Evolutionary conservation across 2,797 vertebrate genomes (phyloP).

Genomic region (Sandelia bainsii): DNA sequence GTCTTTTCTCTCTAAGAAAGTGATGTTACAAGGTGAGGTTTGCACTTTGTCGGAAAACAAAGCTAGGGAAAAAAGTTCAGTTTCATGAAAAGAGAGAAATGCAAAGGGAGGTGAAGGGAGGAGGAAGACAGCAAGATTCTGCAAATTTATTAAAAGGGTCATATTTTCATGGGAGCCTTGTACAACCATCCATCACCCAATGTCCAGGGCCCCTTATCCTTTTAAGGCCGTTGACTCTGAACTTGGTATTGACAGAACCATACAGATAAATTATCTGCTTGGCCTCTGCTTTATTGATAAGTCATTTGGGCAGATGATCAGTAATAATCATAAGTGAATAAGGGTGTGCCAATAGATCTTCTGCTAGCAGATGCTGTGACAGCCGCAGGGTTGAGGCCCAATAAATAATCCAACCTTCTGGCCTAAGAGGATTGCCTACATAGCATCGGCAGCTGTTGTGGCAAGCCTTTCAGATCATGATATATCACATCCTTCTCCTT

Average conservation of each 20-base stretch:
- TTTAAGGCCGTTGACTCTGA: constrained; percentile 85
- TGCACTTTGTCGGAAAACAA: constrained; percentile 60
- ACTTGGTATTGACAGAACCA: constrained; percentile 87
- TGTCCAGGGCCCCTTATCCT: constrained; percentile 77
- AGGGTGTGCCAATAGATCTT: constrained; percentile 79
- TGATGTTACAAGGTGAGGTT: constrained; percentile 47
- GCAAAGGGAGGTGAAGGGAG: constrained; percentile 29
- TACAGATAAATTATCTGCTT: constrained; percentile 85
- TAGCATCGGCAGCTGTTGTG: constrained; percentile 66
- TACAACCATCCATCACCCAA: constrained; percentile 79
- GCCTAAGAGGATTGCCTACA: constrained; percentile 80
- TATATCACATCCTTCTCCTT: constrained; percentile 73
- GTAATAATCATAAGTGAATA: constrained; percentile 92
- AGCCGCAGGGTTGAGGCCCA: constrained; percentile 28
- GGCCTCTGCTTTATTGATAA: constrained; percentile 88
- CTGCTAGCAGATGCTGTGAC: constrained; percentile 65
- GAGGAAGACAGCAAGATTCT: constrained; percentile 49
- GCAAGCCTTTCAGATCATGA: constrained; percentile 75
- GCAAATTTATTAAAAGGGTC: constrained; percentile 82
- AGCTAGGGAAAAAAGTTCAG: constrained; percentile 47
- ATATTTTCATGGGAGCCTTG: constrained; percentile 75
- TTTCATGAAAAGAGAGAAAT: constrained; percentile 47
- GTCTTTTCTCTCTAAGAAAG: constrained; percentile 26
- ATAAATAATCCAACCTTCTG: constrained; percentile 77
- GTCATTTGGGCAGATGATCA: constrained; percentile 87